These are phyloP conservation scores for Myiagra hebetior DNA, from an alignment of 2,113 vertebrate genomes.

Conservation along the genomic window DNA sequence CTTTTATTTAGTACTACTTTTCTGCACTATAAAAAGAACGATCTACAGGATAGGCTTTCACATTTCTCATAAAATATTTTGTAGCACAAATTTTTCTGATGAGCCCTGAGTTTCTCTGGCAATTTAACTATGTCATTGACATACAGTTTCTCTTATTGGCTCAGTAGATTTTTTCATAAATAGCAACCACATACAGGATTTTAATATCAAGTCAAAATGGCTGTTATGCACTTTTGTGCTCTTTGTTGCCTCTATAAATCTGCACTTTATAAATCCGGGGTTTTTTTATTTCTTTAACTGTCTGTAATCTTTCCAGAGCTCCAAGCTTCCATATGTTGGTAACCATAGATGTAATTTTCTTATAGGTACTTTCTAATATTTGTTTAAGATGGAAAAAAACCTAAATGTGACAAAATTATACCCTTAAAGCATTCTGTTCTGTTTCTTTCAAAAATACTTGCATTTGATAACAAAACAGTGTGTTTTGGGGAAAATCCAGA, in stretches of 20 bases:
- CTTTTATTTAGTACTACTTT: not conserved
- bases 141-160: conserved; percentile 7
- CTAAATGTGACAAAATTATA: not conserved
- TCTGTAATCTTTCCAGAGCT: not conserved
- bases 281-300: not conserved
- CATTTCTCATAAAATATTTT: conserved; percentile 3
- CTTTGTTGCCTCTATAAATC: not conserved
- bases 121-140: not conserved
- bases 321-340: not conserved
- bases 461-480: not conserved
- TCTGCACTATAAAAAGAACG: not conserved
- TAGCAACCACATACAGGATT: conserved; percentile 10
- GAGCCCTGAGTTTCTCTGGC: not conserved
- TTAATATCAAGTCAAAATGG: not conserved
- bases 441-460: not conserved
- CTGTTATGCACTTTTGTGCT: not conserved
- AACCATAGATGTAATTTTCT: conserved; percentile 11
- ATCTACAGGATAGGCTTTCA: not conserved
- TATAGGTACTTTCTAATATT: not conserved
- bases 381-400: not conserved
- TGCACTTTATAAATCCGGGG: not conserved
- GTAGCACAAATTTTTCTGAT: not conserved
- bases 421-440: not conserved
- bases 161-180: conserved; percentile 20
- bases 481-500: not conserved